Evolutionary conservation across 2,888 invertebrate species (phyloP).

Genomic region (Drosophila niveifrons): DNA sequence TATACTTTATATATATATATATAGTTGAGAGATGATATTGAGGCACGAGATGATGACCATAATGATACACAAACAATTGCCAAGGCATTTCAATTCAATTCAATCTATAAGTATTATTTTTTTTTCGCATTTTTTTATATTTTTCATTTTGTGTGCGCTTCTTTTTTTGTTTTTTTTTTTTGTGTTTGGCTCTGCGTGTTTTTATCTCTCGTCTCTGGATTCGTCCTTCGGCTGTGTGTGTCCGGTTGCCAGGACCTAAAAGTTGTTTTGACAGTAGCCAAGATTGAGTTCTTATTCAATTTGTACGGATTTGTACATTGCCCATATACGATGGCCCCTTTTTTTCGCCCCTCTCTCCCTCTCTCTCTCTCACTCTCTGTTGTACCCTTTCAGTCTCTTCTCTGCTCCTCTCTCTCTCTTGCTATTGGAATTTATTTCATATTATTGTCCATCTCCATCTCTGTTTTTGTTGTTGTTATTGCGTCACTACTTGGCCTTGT

Average conservation of each 20-base stretch:
- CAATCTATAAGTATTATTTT: slow-evolving; percentile 37
- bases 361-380: not conserved
- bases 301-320: slow-evolving; percentile 73
- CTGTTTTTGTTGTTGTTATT: slow-evolving; percentile 39
- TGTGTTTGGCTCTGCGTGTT: slow-evolving; percentile 28
- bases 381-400: slow-evolving; percentile 14
- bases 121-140: not conserved
- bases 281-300: slow-evolving; percentile 80
- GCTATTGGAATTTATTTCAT: slow-evolving; percentile 73
- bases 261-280: slow-evolving; percentile 78
- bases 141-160: not conserved
- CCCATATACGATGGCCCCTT: slow-evolving; percentile 19
- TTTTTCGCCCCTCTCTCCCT: slow-evolving; percentile 2
- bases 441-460: slow-evolving; percentile 56
- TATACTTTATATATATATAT: not conserved
- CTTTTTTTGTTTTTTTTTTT: not conserved
- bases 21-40: slow-evolving; percentile 7
- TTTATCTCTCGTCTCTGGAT: slow-evolving; percentile 44
- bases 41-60: slow-evolving; percentile 72
- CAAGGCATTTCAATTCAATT: slow-evolving; percentile 72
- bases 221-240: slow-evolving; percentile 25
- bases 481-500: slow-evolving; percentile 67
- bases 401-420: not conserved
- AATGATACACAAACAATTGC: slow-evolving; percentile 78
- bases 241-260: slow-evolving; percentile 52